Conservation (phyloP, 1,140 invertebrate species). For the Ceratina japonica region DNA sequence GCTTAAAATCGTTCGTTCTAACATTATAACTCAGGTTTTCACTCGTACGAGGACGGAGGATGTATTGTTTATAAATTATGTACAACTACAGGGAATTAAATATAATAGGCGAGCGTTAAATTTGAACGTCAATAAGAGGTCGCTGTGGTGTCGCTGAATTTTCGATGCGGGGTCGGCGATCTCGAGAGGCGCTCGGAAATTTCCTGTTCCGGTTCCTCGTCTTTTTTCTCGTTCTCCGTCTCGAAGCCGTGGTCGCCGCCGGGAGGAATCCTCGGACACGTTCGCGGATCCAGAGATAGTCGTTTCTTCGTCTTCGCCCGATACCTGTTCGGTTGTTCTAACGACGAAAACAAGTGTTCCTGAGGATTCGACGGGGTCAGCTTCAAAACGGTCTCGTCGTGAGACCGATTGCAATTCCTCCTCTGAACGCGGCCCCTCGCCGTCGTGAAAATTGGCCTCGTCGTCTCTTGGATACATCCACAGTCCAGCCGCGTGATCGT, state of each 20-base stretch:
- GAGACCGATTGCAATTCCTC: slow-evolving; percentile 39
- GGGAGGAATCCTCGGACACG: slow-evolving; percentile 16
- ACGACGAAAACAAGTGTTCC: slow-evolving; percentile 23
- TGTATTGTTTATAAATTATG: not conserved
- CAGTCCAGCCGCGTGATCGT: slow-evolving; percentile 62
- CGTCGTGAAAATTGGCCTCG: slow-evolving; percentile 62
- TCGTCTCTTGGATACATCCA: slow-evolving; percentile 61
- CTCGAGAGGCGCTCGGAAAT: not conserved
- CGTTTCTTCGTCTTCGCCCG: slow-evolving; percentile 4
- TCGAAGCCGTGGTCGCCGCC: slow-evolving; percentile 10
- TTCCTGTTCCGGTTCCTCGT: slow-evolving; percentile 11
- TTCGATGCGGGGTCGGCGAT: slow-evolving; percentile 15
- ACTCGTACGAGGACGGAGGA: not conserved
- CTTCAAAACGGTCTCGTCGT: slow-evolving; percentile 40
- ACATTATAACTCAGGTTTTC: not conserved
- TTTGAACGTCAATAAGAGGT: not conserved
- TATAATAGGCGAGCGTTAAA: not conserved
- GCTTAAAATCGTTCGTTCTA: not conserved
- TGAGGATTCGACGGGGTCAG: slow-evolving; percentile 34
- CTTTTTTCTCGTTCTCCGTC: slow-evolving; percentile 13
- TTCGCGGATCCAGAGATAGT: not conserved
- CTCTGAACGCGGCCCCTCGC: slow-evolving; percentile 44
- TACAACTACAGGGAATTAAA: not conserved
- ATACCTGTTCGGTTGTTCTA: not conserved
- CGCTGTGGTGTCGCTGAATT: slow-evolving; percentile 43